phyloP scores from a whole-genome alignment of 2,113 vertebrate genomes.

The Numida meleagris region DNA sequence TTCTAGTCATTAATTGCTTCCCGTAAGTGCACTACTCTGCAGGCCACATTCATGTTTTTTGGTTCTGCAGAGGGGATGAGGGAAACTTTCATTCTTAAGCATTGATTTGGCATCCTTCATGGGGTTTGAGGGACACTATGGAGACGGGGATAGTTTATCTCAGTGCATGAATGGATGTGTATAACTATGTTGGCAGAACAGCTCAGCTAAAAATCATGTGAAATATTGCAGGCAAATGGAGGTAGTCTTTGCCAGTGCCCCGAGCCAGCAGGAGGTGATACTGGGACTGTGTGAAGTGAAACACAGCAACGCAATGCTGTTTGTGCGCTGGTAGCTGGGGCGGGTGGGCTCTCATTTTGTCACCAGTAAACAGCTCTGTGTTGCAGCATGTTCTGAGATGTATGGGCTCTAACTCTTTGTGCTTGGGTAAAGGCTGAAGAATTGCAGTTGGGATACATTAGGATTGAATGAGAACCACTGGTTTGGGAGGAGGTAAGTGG shows the following conservation, averaged over 20 bases:
- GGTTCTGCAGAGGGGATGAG: background rate
- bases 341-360: fast-evolving
- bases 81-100: background rate
- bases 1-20: background rate
- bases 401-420: background rate
- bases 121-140: background rate
- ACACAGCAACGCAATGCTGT: background rate
- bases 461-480: background rate
- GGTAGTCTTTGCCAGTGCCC: fast-evolving
- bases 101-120: background rate
- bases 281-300: background rate
- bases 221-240: background rate
- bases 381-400: fast-evolving
- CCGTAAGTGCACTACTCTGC: background rate
- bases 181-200: background rate
- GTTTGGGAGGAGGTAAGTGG: background rate
- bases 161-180: background rate
- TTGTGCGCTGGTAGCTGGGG: background rate
- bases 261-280: background rate
- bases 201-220: background rate
- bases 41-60: fast-evolving
- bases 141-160: background rate
- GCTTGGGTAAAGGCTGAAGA: background rate
- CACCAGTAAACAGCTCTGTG: background rate
- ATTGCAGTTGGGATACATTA: fast-evolving